Evolutionary conservation across 2,888 invertebrate species (phyloP).

Genomic region (Heliconius cydno): DNA sequence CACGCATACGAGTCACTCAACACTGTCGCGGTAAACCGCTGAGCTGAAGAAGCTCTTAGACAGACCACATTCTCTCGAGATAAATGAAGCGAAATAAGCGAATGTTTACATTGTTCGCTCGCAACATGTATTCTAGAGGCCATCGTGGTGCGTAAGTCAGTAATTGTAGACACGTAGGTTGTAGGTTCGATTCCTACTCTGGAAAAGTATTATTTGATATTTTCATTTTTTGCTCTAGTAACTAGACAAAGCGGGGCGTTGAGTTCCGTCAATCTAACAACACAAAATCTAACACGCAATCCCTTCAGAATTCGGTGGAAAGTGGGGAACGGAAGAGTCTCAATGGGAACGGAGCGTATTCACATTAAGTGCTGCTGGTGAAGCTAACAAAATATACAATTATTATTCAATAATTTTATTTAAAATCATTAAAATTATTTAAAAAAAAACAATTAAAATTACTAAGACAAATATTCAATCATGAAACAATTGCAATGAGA

Average conservation of each 20-base stretch:
- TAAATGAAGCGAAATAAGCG: slow-evolving; percentile 24
- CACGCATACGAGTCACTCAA: slow-evolving; percentile 30
- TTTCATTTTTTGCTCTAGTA: neutral
- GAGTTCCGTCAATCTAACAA: neutral
- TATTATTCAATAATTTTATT: too few relatives aligned
- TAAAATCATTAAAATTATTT: too few relatives aligned
- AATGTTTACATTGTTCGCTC: neutral
- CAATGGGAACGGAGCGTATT: neutral
- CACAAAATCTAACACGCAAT: neutral
- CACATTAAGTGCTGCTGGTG: too few relatives aligned
- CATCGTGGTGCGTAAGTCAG: too few relatives aligned
- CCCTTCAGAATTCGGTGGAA: neutral
- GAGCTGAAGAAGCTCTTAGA: slow-evolving; percentile 21
- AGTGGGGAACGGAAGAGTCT: neutral
- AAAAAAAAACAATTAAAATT: slow-evolving; percentile 48
- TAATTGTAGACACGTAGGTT: neutral
- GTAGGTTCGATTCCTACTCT: neutral
- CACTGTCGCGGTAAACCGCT: slow-evolving; percentile 20
- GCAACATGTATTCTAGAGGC: neutral
- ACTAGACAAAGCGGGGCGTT: neutral
- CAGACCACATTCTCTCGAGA: slow-evolving; percentile 29
- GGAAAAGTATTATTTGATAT: neutral
- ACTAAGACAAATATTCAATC: slow-evolving; percentile 57
- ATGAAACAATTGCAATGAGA: slow-evolving; percentile 72
- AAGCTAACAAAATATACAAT: too few relatives aligned